Evolutionary conservation across 2,113 vertebrate genomes (phyloP).

Genomic region (Crotalus horridus): DNA sequence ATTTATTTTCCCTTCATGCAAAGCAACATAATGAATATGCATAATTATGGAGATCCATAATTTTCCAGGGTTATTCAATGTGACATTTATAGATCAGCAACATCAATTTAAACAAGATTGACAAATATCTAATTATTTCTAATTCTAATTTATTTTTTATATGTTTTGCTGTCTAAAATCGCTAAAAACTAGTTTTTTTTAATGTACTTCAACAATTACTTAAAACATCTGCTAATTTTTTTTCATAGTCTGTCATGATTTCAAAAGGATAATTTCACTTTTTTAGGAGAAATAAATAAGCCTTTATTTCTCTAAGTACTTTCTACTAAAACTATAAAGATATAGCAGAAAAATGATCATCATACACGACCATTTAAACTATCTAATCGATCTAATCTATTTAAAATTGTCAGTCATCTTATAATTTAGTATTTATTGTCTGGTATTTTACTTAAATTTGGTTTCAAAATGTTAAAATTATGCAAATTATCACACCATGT

Average conservation of each 20-base stretch:
- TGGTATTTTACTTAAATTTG: conserved; percentile 35
- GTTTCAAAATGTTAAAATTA: conserved; percentile 31
- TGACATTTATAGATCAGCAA: conserved; percentile 86
- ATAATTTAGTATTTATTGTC: conserved; percentile 47
- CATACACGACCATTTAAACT: conserved; percentile 37
- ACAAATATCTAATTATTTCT: conserved; percentile 85
- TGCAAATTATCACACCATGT: conserved; percentile 15
- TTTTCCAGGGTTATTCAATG: conserved; percentile 87
- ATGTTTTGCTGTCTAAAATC: conserved; percentile 64
- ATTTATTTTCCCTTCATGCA: conserved; percentile 75
- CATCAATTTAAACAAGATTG: conserved; percentile 82
- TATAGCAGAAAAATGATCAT: conserved; percentile 6
- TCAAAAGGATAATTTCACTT: conserved; percentile 29
- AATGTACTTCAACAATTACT: conserved; percentile 48
- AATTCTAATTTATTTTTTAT: conserved; percentile 69
- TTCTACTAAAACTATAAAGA: conserved; percentile 33
- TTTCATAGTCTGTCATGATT: conserved; percentile 51
- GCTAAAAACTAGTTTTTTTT: conserved; percentile 48
- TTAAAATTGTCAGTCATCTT: conserved; percentile 33
- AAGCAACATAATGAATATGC: conserved; percentile 87
- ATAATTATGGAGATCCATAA: conserved; percentile 88
- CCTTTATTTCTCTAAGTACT: conserved; percentile 38
- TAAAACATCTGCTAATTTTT: conserved; percentile 33
- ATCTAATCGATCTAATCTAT: conserved; percentile 48
- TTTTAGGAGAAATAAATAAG: conserved; percentile 2